Percentiles rank a stretch among this genome's conserved stretches.
These are phyloP conservation scores for Lota lota DNA, from an alignment of 2,113 vertebrate species.

Conservation along the genomic window DNA sequence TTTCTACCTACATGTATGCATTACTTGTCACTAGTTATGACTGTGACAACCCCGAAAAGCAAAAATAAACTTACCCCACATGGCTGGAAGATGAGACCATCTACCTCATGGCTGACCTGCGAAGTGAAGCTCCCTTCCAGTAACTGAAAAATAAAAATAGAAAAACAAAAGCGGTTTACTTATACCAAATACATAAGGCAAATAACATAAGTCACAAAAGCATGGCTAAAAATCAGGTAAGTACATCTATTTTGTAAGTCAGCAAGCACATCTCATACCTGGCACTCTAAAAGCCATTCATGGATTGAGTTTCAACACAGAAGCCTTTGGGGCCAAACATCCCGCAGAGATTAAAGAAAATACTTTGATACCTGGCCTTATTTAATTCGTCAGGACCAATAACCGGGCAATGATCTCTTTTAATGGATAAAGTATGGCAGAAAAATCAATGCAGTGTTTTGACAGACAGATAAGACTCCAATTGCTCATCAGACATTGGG, in stretches of 20 bases:
- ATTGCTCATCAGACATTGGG: slow-evolving; percentile 38
- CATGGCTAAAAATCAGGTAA: no score
- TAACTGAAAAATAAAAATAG: slow-evolving; percentile 75
- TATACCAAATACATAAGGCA: no score
- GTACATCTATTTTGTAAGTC: slow-evolving; percentile 27
- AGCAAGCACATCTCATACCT: slow-evolving; percentile 7
- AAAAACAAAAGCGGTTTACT: slow-evolving; percentile 3
- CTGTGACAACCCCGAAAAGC: not conserved
- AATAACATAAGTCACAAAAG: no score
- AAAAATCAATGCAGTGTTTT: slow-evolving; percentile 35
- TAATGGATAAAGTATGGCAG: slow-evolving; percentile 25
- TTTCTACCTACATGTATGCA: no score
- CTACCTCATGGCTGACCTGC: slow-evolving; percentile 97
- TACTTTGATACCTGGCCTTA: slow-evolving; percentile 15
- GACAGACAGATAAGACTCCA: slow-evolving; percentile 23
- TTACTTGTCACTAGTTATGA: no score
- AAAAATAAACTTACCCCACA: slow-evolving; percentile 83
- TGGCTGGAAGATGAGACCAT: slow-evolving; percentile 97
- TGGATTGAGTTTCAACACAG: slow-evolving; percentile 7
- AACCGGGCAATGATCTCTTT: not conserved
- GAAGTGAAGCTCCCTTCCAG: slow-evolving; percentile 96
- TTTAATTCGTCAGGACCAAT: slow-evolving; percentile 11
- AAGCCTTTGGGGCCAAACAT: not conserved
- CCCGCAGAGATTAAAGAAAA: slow-evolving; percentile 9
- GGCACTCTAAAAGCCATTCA: not conserved